These are phyloP conservation scores for Drosophila borealis DNA, from an alignment of 2,888 invertebrate species.

Conservation along the genomic window DNA sequence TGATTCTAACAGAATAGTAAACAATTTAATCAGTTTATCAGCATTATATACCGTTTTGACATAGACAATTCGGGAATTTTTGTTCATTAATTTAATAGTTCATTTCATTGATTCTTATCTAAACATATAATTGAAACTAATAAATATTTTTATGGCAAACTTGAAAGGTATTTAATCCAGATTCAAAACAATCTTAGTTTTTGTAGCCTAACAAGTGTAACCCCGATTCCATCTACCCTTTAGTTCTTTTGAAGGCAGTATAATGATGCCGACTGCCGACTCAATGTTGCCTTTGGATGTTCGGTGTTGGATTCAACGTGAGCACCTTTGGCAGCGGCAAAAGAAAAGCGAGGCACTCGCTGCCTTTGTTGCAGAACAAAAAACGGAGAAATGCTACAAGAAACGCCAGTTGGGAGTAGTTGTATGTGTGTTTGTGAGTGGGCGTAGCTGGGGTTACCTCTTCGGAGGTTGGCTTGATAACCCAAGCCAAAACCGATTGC, in stretches of 20 bases:
- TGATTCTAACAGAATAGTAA: no score
- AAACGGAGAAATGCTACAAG: conserved; percentile 64
- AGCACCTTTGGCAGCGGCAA: conserved; percentile 57
- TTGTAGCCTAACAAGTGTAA: no score
- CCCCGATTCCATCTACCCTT: not conserved
- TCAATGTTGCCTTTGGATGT: conserved; percentile 33
- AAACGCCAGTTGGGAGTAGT: conserved; percentile 17
- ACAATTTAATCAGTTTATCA: no score
- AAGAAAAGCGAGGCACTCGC: conserved; percentile 32
- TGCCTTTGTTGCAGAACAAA: conserved; percentile 55
- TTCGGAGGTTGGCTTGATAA: conserved; percentile 66
- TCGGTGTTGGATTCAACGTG: conserved; percentile 51
- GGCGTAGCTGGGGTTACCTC: conserved; percentile 17
- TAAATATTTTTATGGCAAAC: no score
- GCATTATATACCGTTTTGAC: no score
- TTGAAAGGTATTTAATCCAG: no score
- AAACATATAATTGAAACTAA: no score
- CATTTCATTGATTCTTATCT: no score
- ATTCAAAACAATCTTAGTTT: no score
- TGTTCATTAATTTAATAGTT: no score
- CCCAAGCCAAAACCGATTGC: conserved; percentile 73
- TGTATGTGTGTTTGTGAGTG: conserved; percentile 12
- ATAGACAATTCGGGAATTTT: no score
- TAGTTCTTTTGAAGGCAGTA: not conserved
- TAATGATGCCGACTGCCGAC: conserved; percentile 43